phyloP scores from a whole-genome alignment of 2,797 vertebrate species.

The Danio jaintianensis region DNA sequence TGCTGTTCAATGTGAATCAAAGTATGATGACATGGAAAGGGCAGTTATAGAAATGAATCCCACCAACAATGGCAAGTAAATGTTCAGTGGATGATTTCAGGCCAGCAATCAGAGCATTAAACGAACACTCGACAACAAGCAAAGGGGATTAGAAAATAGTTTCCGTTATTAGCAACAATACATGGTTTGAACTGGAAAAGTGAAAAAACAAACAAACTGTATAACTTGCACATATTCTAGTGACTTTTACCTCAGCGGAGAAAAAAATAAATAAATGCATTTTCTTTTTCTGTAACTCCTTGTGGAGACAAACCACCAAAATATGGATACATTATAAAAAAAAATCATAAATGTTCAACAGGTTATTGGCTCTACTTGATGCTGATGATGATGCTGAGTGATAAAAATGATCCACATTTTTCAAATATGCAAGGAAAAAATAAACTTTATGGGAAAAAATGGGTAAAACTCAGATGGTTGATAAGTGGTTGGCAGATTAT shows the following conservation, averaged over 20 bases:
- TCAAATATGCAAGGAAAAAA: background rate
- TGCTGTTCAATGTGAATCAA: conserved; percentile 12
- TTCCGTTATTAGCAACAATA: background rate
- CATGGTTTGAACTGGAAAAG: background rate
- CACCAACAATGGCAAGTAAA: conserved; percentile 9
- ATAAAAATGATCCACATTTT: background rate
- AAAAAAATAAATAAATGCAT: too few species aligned
- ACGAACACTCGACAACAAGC: background rate
- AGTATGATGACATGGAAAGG: conserved; percentile 8
- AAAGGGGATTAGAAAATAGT: background rate
- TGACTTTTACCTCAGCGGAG: background rate
- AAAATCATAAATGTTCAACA: too few species aligned
- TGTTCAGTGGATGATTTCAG: conserved; percentile 14
- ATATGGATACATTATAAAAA: background rate
- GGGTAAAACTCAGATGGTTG: background rate
- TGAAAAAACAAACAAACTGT: background rate
- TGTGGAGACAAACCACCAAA: background rate
- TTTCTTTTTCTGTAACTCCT: background rate
- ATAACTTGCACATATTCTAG: background rate
- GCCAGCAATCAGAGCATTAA: background rate
- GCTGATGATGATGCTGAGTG: background rate
- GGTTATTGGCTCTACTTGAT: background rate
- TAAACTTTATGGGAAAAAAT: too few species aligned
- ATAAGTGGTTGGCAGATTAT: background rate
- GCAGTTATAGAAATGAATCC: conserved; percentile 7